phyloP scores from a whole-genome alignment of 2,797 vertebrate genomes.

The Ataeniobius toweri region DNA sequence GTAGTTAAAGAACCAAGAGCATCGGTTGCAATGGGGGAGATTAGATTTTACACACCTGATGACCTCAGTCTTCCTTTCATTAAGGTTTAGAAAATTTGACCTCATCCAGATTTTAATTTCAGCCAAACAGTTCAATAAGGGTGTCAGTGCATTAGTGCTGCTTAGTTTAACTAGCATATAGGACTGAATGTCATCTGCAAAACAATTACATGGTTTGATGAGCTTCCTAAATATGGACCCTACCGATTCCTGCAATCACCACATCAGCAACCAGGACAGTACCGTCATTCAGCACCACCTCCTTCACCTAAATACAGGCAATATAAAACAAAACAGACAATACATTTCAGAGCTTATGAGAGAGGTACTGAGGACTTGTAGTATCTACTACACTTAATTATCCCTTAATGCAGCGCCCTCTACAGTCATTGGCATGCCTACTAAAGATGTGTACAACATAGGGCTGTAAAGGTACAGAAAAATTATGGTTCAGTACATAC shows the following conservation, averaged over 20 bases:
- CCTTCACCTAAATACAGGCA: slow-evolving; percentile 75
- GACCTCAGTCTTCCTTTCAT: too few relatives aligned
- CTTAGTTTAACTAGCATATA: too few relatives aligned
- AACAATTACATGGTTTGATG: too few relatives aligned
- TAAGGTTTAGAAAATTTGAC: too few relatives aligned
- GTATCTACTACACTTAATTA: neutral
- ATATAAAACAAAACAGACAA: neutral
- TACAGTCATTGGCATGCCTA: neutral
- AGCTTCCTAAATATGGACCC: too few relatives aligned
- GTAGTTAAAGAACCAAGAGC: too few relatives aligned
- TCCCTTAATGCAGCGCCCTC: neutral
- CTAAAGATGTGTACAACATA: neutral
- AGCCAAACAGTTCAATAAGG: too few relatives aligned
- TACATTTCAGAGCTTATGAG: neutral
- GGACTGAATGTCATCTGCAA: too few relatives aligned
- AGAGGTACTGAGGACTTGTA: neutral
- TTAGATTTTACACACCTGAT: too few relatives aligned
- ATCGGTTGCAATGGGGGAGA: too few relatives aligned
- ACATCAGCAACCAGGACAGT: slow-evolving; percentile 81
- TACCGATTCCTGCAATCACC: slow-evolving; percentile 87
- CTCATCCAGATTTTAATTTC: too few relatives aligned
- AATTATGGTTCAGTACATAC: neutral
- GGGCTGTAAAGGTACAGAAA: neutral
- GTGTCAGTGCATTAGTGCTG: too few relatives aligned
- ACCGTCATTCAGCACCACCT: slow-evolving; percentile 80